These are phyloP conservation scores for Acanthis flammea DNA, from an alignment of 2,797 vertebrate genomes.

Conservation along the genomic window DNA sequence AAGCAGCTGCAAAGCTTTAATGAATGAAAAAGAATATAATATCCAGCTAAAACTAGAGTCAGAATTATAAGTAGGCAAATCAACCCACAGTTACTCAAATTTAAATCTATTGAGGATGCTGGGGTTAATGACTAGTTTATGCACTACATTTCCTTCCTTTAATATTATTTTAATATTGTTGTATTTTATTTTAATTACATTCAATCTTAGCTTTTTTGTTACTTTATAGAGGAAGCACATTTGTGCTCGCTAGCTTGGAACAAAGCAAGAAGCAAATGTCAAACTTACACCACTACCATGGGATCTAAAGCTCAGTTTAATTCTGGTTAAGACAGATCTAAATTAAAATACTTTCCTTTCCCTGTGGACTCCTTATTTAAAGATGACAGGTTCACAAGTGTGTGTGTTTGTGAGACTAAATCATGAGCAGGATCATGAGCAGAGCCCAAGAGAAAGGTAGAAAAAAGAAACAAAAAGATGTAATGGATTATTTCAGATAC, in stretches of 20 bases:
- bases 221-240: not conserved
- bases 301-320: constrained; percentile 26
- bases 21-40: constrained; percentile 38
- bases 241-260: not conserved
- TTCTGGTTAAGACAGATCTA: constrained; percentile 24
- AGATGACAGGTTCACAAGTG: not conserved
- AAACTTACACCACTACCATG: not conserved
- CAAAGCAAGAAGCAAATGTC: constrained; percentile 28
- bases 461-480: not conserved
- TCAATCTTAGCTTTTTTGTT: constrained; percentile 45
- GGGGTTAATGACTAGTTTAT: constrained; percentile 64
- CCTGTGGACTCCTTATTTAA: not conserved
- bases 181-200: constrained; percentile 60
- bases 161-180: constrained; percentile 68
- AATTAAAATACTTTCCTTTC: constrained; percentile 21
- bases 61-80: constrained; percentile 58
- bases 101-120: constrained; percentile 61
- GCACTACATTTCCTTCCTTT: constrained; percentile 62
- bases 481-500: not conserved
- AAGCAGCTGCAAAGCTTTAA: constrained; percentile 44
- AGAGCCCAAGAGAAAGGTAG: not conserved
- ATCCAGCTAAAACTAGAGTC: constrained; percentile 38
- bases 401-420: not conserved
- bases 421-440: not conserved
- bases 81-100: constrained; percentile 49